These are phyloP conservation scores for Caretta caretta DNA, from an alignment of 2,113 vertebrate genomes.

Conservation along the genomic window DNA sequence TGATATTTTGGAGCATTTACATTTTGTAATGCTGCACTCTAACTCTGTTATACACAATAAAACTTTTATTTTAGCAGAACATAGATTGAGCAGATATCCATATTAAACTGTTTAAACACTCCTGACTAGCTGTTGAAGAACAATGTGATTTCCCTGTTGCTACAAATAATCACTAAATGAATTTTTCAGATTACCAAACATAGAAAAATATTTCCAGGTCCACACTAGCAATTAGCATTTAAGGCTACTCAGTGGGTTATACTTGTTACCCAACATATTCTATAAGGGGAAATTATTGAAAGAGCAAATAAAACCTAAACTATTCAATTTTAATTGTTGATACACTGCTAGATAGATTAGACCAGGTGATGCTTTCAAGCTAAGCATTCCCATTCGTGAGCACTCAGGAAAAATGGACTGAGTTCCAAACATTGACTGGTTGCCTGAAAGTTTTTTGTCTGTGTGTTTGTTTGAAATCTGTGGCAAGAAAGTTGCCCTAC, in stretches of 20 bases:
- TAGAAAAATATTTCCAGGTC: slow-evolving; percentile 50
- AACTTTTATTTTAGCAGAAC: background rate
- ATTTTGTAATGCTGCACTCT: slow-evolving; percentile 1
- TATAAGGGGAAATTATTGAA: no score
- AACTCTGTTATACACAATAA: background rate
- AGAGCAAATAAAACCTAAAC: slow-evolving; percentile 13
- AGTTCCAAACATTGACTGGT: background rate
- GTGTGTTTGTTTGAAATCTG: background rate
- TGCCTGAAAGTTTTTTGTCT: background rate
- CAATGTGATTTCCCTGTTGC: background rate
- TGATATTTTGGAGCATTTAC: background rate
- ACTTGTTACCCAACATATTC: slow-evolving; percentile 3
- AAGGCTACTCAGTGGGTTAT: slow-evolving; percentile 10
- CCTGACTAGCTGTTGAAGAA: background rate
- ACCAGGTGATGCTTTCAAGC: slow-evolving; percentile 1
- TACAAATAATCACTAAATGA: background rate
- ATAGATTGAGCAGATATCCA: background rate
- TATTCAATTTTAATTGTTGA: background rate
- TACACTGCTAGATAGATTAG: background rate
- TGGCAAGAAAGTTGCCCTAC: background rate
- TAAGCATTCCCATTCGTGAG: background rate
- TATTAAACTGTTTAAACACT: background rate
- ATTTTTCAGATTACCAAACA: slow-evolving; percentile 18
- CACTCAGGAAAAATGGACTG: background rate
- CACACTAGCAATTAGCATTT: slow-evolving; percentile 30